phyloP scores from a whole-genome alignment of 2,797 vertebrate genomes.

The Coccyzus lansbergi region DNA sequence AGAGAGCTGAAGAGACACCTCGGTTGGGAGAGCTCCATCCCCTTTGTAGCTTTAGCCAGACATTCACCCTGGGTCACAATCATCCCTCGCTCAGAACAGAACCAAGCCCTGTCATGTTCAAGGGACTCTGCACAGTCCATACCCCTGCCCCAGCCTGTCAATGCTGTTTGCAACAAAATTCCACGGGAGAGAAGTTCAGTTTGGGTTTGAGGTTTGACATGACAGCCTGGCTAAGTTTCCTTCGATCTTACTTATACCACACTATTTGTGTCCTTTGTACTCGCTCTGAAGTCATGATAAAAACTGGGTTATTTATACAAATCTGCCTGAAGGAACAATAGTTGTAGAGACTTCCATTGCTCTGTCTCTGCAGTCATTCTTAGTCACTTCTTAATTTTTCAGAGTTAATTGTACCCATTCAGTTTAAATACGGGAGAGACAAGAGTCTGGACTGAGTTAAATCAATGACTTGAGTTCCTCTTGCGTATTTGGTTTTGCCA shows the following conservation, averaged over 20 bases:
- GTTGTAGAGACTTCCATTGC: background rate
- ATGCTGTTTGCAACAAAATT: background rate
- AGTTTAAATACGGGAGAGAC: background rate
- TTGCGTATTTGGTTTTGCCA: background rate
- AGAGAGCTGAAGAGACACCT: background rate
- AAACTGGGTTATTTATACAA: background rate
- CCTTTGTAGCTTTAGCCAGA: background rate
- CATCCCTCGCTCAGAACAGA: background rate
- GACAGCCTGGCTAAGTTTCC: background rate
- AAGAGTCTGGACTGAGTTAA: background rate
- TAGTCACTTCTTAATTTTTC: background rate
- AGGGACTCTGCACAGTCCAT: background rate
- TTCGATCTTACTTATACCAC: background rate
- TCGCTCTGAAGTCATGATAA: background rate
- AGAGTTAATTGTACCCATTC: background rate
- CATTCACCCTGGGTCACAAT: background rate
- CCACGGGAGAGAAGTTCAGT: background rate
- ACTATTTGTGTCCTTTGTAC: background rate
- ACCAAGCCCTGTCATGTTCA: background rate
- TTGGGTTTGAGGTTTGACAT: background rate
- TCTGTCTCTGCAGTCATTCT: background rate
- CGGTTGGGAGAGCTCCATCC: background rate
- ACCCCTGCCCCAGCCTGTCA: too few relatives aligned
- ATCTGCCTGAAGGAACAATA: background rate
- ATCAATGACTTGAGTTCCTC: background rate